These are phyloP conservation scores for Triplophysa bombifrons DNA, from an alignment of 2,797 vertebrate species.

Conservation along the genomic window DNA sequence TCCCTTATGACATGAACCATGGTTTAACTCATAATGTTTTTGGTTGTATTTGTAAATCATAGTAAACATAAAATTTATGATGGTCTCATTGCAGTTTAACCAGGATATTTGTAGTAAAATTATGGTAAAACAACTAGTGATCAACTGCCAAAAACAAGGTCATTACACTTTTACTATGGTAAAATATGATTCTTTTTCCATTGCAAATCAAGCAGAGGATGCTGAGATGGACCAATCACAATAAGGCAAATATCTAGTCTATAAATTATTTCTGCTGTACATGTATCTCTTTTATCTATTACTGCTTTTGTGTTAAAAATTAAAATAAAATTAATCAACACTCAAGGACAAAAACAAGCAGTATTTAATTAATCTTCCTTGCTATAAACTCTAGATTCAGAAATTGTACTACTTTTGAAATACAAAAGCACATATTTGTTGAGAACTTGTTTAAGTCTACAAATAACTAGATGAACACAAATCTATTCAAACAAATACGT, in stretches of 20 bases:
- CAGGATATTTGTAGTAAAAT: no score
- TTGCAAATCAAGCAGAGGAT: not conserved
- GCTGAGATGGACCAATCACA: conserved; percentile 2
- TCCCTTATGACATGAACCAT: no score
- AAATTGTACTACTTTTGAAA: not conserved
- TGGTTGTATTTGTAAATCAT: no score
- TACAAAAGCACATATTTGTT: not conserved
- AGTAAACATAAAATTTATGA: not conserved
- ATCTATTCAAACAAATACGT: not conserved
- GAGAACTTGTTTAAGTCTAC: not conserved
- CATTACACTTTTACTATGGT: no score
- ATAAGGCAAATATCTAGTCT: not conserved
- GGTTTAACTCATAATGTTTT: no score
- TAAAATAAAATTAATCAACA: conserved; percentile 51
- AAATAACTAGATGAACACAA: not conserved
- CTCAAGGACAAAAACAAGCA: conserved; percentile 26
- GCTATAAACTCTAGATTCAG: conserved; percentile 2
- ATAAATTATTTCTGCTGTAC: not conserved
- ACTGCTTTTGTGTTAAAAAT: no score
- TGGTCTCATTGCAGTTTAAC: no score
- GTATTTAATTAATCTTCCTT: conserved; percentile 16
- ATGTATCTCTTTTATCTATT: no score
- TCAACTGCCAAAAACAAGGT: no score
- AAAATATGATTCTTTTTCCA: no score
- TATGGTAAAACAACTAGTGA: not conserved